phyloP scores from a whole-genome alignment of 2,797 vertebrate species.

The Micropoecilia bifurca region DNA sequence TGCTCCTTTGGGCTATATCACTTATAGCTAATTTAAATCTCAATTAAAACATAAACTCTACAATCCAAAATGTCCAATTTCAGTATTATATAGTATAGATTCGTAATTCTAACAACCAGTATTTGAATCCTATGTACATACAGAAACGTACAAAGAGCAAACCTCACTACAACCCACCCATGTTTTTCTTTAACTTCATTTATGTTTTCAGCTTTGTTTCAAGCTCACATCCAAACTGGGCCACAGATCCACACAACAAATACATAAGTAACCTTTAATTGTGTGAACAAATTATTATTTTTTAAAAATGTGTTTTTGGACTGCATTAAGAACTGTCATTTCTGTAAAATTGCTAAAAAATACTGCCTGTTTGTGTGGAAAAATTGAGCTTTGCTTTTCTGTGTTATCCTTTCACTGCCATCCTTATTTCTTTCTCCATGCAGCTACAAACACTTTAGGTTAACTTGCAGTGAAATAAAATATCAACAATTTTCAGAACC shows the following conservation, averaged over 20 bases:
- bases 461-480: neutral
- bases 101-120: neutral
- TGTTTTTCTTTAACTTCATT: neutral
- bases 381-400: neutral
- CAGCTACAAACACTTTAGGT: neutral
- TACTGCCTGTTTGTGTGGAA: neutral
- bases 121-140: neutral
- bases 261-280: neutral
- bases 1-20: neutral
- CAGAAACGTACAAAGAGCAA: neutral
- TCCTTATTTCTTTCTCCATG: neutral
- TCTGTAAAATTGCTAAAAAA: neutral
- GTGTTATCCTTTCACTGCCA: neutral
- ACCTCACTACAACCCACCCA: neutral
- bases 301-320: no score
- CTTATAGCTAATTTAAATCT: neutral
- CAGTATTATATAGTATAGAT: neutral
- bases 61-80: neutral
- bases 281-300: no score
- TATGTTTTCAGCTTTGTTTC: neutral
- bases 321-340: neutral
- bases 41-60: neutral
- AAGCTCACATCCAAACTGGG: neutral
- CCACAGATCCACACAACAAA: neutral
- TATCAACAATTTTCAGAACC: neutral